A percentile compares a stretch with the other conserved stretches of the same genome.
Conservation (phyloP, 1,140 invertebrate species). For the Orchesella cincta region DNA sequence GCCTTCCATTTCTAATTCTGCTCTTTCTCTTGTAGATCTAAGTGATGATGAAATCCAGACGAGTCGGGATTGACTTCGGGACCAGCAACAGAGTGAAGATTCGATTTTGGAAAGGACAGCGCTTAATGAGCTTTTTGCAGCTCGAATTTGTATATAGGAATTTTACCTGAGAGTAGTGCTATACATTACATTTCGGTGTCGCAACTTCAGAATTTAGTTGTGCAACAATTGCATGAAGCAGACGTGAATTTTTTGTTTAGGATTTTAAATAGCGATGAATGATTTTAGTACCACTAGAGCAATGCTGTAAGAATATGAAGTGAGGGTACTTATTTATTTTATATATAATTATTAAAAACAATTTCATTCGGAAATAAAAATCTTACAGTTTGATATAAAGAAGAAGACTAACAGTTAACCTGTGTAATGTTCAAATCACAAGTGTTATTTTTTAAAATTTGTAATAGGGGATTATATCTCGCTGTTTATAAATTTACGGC, state of each 20-base stretch:
- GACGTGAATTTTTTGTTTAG: not conserved
- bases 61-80: not conserved
- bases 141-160: not conserved
- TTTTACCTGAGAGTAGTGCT: not conserved
- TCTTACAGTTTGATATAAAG: too few relatives aligned
- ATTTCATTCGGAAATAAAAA: too few relatives aligned
- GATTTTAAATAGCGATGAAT: not conserved
- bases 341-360: too few relatives aligned
- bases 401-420: too few relatives aligned
- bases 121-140: not conserved
- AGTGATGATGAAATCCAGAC: conserved; percentile 25
- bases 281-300: not conserved
- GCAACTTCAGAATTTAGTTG: not conserved
- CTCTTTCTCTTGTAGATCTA: not conserved
- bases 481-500: too few relatives aligned
- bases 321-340: too few relatives aligned
- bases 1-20: not conserved
- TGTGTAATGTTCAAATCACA: too few relatives aligned
- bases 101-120: conserved; percentile 1
- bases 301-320: too few relatives aligned
- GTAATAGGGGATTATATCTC: too few relatives aligned
- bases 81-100: not conserved
- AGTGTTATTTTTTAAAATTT: too few relatives aligned
- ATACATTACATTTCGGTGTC: not conserved
- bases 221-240: not conserved